Conservation (phyloP, 1,140 invertebrate genomes). For the Drosophila obscura region DNA sequence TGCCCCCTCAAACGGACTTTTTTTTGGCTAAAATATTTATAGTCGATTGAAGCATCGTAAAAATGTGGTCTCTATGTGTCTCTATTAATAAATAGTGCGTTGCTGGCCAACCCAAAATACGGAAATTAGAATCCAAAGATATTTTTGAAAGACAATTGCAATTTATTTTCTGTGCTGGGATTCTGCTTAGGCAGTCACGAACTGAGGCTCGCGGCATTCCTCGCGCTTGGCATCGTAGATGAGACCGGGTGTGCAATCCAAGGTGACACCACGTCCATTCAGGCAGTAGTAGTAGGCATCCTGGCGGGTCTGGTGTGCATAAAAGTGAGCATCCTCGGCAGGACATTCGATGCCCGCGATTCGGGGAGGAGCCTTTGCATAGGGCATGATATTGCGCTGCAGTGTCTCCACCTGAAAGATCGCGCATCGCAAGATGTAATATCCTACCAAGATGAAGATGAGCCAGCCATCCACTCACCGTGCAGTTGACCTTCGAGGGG, state of each 20-base stretch:
- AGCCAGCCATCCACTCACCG: constrained; percentile 40
- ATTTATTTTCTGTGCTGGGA: constrained; percentile 29
- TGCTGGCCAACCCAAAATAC: too few relatives aligned
- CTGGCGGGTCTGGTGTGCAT: constrained; percentile 55
- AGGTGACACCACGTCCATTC: constrained; percentile 62
- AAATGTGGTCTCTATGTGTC: too few relatives aligned
- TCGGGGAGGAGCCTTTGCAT: constrained; percentile 60
- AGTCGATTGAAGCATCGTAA: too few relatives aligned
- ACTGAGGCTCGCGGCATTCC: constrained; percentile 56
- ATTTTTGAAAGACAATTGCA: constrained; percentile 1
- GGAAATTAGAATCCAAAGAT: not conserved
- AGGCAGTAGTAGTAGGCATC: constrained; percentile 74
- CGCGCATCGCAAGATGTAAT: not conserved
- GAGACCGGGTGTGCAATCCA: constrained; percentile 76
- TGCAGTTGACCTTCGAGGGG: constrained; percentile 57
- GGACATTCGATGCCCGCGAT: constrained; percentile 68
- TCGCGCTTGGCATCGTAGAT: constrained; percentile 55
- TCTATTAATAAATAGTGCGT: too few relatives aligned
- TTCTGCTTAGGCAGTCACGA: constrained; percentile 29
- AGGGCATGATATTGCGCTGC: constrained; percentile 69
- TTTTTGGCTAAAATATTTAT: too few relatives aligned
- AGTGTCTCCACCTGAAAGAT: constrained; percentile 58
- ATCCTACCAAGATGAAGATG: not conserved
- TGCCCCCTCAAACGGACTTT: too few relatives aligned
- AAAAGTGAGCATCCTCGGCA: constrained; percentile 56